Base-by-base conservation (phyloP, 2,113 vertebrate species). In the Phrynocephalus versicolor region DNA sequence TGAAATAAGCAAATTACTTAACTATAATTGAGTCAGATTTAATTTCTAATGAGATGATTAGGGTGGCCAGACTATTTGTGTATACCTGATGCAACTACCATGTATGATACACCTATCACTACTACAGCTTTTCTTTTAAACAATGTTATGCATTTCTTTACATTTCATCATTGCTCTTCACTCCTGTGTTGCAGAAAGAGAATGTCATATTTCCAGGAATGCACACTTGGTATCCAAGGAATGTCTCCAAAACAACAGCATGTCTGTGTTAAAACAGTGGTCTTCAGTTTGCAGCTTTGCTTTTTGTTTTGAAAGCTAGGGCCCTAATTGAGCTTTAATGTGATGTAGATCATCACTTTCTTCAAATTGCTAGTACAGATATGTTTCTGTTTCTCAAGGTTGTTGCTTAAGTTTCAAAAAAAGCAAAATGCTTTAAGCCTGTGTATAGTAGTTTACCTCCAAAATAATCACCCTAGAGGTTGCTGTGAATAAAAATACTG, bases 181-280 rank as follows among this genome's bases (percentile, higher is more conserved):
- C 14, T 18, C 91, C 86, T 93, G 86, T 94, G 92, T 76, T 85
- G 83, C 86, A 90, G 73, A 94, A 35, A 2, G 0, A 64, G 0
- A 0, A 0, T 0, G 75, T 89, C 90, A 4, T 58, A 87, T 93
- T 94, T 92, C 71, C 92, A 90, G 92, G 90, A 93, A 93, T 89
- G 89, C 79, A 85, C 88, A 64, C 90, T 89, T 90, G 92, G 90
- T 92, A 87, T 74, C 81, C 0, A 0, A 77, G 85, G 92, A 92
- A 88, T 85, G 81, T 72, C 55, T 79, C 0, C 0, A 57, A 82
- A 87, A 88, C n/a, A 83, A 67, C 9, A 71, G 39, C 0, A 71
- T 85, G 74, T 39, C 84, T 82, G 57, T 83, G 21, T 1, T 45
- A 1, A 89, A 88, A 58, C 35, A 16, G 35, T 0, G 4, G 10